Evolutionary conservation across 1,140 invertebrate species (phyloP).

Genomic region (Coelopa frigida): DNA sequence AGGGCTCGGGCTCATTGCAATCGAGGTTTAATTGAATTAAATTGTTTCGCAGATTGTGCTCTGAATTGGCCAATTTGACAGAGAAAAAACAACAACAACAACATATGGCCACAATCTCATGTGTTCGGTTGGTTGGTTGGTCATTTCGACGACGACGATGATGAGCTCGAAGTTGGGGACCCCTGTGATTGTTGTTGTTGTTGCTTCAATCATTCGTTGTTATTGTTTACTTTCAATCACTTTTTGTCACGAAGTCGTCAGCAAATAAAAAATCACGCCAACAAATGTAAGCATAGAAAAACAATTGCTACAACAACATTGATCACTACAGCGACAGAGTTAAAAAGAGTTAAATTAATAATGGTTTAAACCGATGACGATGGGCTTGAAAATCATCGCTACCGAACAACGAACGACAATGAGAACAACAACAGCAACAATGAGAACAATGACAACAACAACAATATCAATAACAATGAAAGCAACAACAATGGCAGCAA

Average conservation of each 20-base stretch:
- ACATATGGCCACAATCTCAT: too few species aligned
- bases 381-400: neutral
- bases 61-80: slow-evolving; percentile 40
- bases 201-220: too few species aligned
- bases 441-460: slow-evolving; percentile 6
- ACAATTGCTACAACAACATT: slow-evolving; percentile 1
- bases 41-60: slow-evolving; percentile 29
- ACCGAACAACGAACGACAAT: neutral
- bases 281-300: neutral
- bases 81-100: slow-evolving; percentile 18
- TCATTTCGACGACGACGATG: too few species aligned
- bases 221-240: slow-evolving; percentile 45
- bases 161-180: too few species aligned
- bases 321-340: slow-evolving; percentile 7
- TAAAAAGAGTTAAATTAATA: slow-evolving; percentile 6
- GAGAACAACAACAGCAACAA: neutral
- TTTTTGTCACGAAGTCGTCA: slow-evolving; percentile 42
- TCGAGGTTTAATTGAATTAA: slow-evolving; percentile 45
- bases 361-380: neutral
- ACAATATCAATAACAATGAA: slow-evolving; percentile 8
- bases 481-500: neutral
- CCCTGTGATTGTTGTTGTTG: too few species aligned
- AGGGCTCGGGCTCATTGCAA: too few species aligned
- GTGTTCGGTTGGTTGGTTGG: neutral
- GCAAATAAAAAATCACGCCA: slow-evolving; percentile 16